Conservation (phyloP, 2,888 invertebrate genomes). For the Lithophane leautieri region DNA sequence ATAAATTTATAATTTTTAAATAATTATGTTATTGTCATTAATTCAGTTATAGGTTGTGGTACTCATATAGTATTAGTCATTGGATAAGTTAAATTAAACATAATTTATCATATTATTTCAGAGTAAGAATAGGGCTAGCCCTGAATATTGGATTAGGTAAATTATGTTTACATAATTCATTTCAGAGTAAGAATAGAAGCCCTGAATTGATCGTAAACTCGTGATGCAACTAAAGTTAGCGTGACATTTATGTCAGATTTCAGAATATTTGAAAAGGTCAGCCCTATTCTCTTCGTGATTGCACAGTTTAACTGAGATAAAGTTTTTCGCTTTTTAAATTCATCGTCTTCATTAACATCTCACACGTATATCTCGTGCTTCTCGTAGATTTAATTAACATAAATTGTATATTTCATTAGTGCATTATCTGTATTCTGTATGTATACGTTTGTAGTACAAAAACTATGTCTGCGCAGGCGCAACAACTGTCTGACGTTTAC, state of each 20-base stretch:
- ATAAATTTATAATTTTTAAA: no score
- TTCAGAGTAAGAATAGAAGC: background rate
- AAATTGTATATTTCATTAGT: slow-evolving; percentile 24
- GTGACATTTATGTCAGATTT: no score
- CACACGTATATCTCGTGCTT: background rate
- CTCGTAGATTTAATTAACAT: slow-evolving; percentile 36
- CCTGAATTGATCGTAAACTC: background rate
- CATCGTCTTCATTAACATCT: slow-evolving; percentile 11
- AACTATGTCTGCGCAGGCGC: slow-evolving; percentile 13
- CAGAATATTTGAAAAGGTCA: no score
- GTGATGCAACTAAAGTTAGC: background rate
- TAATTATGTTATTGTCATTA: no score
- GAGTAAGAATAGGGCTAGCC: background rate
- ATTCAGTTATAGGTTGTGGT: no score
- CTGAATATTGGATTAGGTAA: no score
- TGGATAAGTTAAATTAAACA: no score
- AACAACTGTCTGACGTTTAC: slow-evolving; percentile 15
- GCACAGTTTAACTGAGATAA: no score
- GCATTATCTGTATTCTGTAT: slow-evolving; percentile 12
- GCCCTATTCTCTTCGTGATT: no score
- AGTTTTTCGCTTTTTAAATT: background rate
- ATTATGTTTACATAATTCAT: no score
- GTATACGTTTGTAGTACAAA: slow-evolving; percentile 16
- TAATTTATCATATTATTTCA: no score
- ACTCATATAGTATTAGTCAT: no score